A percentile compares a stretch with the other conserved stretches of the same genome.
Evolutionary conservation across 2,797 vertebrate genomes (phyloP).

Genomic region (Chelon auratus): DNA sequence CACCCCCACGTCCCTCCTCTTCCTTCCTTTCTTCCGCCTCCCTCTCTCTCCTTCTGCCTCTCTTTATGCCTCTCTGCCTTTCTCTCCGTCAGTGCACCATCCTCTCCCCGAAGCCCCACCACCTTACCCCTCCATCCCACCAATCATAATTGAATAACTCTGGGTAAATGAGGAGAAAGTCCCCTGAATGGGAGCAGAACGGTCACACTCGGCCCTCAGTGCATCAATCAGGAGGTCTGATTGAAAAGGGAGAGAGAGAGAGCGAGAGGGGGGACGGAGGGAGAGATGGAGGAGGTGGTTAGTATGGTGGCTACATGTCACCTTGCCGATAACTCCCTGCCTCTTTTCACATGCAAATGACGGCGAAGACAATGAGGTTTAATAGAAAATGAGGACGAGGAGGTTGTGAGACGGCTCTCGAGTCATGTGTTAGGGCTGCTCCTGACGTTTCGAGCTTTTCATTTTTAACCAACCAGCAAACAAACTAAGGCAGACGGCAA

Average conservation of each 20-base stretch:
- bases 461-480: neutral
- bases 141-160: conserved; percentile 82
- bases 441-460: conserved; percentile 9
- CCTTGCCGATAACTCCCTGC: conserved; percentile 75
- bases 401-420: conserved; percentile 16
- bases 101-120: conserved; percentile 34
- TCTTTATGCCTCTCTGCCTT: conserved; percentile 21
- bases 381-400: conserved; percentile 44
- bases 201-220: conserved; percentile 74
- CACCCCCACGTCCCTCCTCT: neutral
- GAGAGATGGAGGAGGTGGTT: conserved; percentile 8
- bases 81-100: conserved; percentile 40
- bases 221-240: conserved; percentile 78
- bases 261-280: neutral
- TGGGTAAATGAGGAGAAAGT: conserved; percentile 76
- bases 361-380: conserved; percentile 65
- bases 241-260: conserved; percentile 66
- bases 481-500: conserved; percentile 6
- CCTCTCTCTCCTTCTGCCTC: conserved; percentile 9
- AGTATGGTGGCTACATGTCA: conserved; percentile 71
- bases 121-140: conserved; percentile 45
- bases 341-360: conserved; percentile 79
- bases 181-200: conserved; percentile 76
- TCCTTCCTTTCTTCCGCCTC: conserved; percentile 4
- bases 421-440: conserved; percentile 13